Evolutionary conservation across 2,113 vertebrate genomes (phyloP), one percentile per base, ranked within the genome.

Genomic region (Axis porcinus): DNA sequence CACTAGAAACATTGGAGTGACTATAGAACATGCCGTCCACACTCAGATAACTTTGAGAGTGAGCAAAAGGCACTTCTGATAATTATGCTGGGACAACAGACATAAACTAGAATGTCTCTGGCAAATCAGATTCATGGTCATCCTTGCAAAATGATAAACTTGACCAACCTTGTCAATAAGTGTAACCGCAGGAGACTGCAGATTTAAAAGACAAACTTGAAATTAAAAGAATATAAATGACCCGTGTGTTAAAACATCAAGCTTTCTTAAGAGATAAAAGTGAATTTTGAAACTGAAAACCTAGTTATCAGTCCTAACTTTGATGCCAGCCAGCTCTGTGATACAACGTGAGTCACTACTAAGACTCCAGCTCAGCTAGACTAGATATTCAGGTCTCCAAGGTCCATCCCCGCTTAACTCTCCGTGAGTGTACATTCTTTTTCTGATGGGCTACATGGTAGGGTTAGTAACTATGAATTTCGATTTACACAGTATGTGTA

Each of bases 191-290:
- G 55, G 3, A 86, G 21, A 93, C 16, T 89, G 70, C 6, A 86
- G 27, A 95, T 17, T 89, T 84, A 67, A 78, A 94, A 95, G 50
- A 95, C 16, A 57, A 92, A 54, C 16, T 23, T 96, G 27, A 97
- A 92, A 96, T 94, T 83, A 94, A 92, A 57, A 83, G 36, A 90
- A 57, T 7, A 1, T 19, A 86, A 45, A 52, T 64, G 15, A 95
- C n/a, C 50, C 78, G 27, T 87, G 57, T 81, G 52, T 90, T 87
- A 15, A 95, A 95, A 96, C 36, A 96, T 58, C 92, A 82, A 94
- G 94, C n/a, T 64, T 96, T 74, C 15, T 82, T 43, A 58, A 76
- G 10, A 60, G 55, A 40, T 55, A 87, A 57, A 85, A 57, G 12
- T 88, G 12, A 67, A 91, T 81, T 92, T 28, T 94, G 57, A 90